Evolutionary conservation across 2,888 invertebrate genomes (phyloP), one percentile per base, ranked within the genome.

Genomic region (Andrena haemorrhoa): DNA sequence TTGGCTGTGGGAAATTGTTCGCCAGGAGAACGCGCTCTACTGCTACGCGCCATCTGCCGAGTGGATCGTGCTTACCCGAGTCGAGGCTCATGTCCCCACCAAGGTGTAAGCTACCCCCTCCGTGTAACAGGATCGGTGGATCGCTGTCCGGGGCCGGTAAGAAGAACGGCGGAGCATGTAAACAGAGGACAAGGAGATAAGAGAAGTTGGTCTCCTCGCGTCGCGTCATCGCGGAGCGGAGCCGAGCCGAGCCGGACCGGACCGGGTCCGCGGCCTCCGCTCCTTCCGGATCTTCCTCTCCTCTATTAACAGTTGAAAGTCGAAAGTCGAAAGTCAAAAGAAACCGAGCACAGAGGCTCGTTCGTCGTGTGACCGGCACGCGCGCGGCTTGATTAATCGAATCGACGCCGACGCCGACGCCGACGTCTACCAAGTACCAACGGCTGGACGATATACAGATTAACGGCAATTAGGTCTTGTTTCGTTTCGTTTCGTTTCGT

Each of bases 161-260:
- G 69, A 69, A 53, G 75, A 65, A 65, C 73, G 61, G 35, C 33
- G 84, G 76, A 69, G 49, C 78, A 69, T 75, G 83, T 80, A 78
- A 84, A 82, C 76, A 66, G 82, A 81, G 75, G 58, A 61, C 81
- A 60, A 53, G 71, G 76, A 75, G 75, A 79, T 80, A 80, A 83
- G 75, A 76, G 84, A 16, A 86, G 73, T 82, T 76, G 60, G 63
- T 84, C 75, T 74, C 75, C 63, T 68, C 68, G 49, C 41, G 75
- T 76, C 64, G 72, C 73, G 56, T 41, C 23, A 10, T 6, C 23
- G 53, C 53, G 53, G 23, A 53, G 47, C 75, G 70, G 69, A 86
- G 72, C 49, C 61, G 49, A 47, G 73, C 85, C 75, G 83, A 41
- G 80, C 69, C 66, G 66, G 69, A 41, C 41, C 41, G 41, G 56